Base-by-base conservation (phyloP, 2,888 invertebrate genomes). In the Diarsia dahlii region DNA sequence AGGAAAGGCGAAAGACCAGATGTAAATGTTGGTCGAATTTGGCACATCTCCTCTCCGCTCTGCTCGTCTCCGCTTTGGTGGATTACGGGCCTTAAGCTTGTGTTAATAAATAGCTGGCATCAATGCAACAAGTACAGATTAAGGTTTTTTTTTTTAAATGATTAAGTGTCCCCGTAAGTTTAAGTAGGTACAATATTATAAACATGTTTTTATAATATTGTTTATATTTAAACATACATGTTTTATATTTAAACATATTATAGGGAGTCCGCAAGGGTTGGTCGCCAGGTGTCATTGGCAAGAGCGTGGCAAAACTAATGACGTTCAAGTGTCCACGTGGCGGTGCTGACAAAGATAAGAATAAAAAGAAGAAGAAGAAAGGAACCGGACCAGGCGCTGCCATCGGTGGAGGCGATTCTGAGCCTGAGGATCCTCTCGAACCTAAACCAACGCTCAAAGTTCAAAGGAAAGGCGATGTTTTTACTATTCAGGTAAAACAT, bases 371-470 rank as follows among this genome's bases (percentile, higher is more conserved):
- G 80, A 95, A 95, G 76, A 94, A 93, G 80, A 94, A 92, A 83
- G 93, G 93, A 9, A 78, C 84, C 8, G 87, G 88, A 58, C 90
- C 90, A 12, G 92, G 92, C 0, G 86, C 87, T n/a, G 91, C 89
- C 45, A 69, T 91, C 6, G 95, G 93, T 0, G 95, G 93, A 8
- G 95, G 95, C 0, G 96, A 96, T 60, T 96, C 96, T 0, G 95
- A 95, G 58, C 95, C 95, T 0, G 95, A 96, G 0, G 96, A 97
- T 23, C 93, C 94, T 0, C 89, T 97, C n/a, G 94, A 95, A n/a
- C 97, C 97, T 0, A 97, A 97, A 86, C 97, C 98, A 3, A 97
- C 98, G 0, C 91, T 98, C 20, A 97, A 97, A 78, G 97, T 98
- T 8, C 97, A 97, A 85, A 97, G 98, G 88, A 97, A 97, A 89